Evolutionary conservation across 2,797 vertebrate species (phyloP), one percentile per base, ranked within the genome.

Genomic region (Oreortyx pictus): DNA sequence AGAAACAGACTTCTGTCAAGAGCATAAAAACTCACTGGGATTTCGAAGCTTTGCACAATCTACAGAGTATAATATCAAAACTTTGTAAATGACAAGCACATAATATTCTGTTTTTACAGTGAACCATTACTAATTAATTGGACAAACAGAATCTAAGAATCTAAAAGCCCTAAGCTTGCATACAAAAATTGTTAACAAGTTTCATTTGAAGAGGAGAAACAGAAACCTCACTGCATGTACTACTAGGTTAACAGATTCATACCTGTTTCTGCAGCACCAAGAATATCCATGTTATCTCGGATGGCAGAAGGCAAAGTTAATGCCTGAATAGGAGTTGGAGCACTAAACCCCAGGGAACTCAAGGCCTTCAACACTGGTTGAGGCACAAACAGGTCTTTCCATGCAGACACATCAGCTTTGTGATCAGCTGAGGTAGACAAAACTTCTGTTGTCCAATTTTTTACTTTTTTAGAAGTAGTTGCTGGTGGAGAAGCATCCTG

Each of bases 251-350:
- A 49, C 9, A 49, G 43, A 80, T 25, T 9, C 54, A 60, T 96
- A 99, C 99, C 99, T 65, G 99, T 99, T 97, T 99, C 99, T 29
- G 99, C 99, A 56, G 99, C 99, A 20, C 99, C 99, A 60, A 99
- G 98, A 82, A 99, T 95, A 89, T 99, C 99, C 98, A 99, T 97
- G 4, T 94, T 98, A 95, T 99, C 99, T 94, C 99, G 98, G 95
- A 99, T 99, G 17, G 99, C 99, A 56, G 99, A 96, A 41, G 99
- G 98, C 85, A 99, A 96, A 18, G 98, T 94, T 79, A 99, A 97
- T 49, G 98, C 98, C 96, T 99, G 99, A 92, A 99, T 99, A 6
- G 99, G 98, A 14, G 99, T 99, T 1, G 99, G 99, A 52, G 98
- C 98, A 68, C 97, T 97, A 94, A 99, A 99, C 3, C 99, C 99